A percentile compares a stretch with the other conserved stretches of the same genome.
These are phyloP conservation scores for Protodeltote pygarga DNA, from an alignment of 2,888 invertebrate genomes.

Conservation along the genomic window DNA sequence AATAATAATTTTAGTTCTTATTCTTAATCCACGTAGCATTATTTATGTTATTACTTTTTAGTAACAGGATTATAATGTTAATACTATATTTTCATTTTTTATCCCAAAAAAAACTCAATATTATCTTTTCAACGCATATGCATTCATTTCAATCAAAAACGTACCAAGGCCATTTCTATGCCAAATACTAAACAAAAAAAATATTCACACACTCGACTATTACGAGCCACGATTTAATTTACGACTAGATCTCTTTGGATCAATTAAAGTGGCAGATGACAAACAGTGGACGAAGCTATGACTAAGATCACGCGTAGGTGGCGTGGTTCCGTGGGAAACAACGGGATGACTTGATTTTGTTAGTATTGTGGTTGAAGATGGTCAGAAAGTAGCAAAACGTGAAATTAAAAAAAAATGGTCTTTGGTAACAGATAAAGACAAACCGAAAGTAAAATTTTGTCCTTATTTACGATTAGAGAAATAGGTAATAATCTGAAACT, in stretches of 20 bases:
- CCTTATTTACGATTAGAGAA: no score
- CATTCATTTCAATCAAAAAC: slow-evolving; percentile 28
- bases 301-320: slow-evolving; percentile 80
- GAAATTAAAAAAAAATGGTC: no score
- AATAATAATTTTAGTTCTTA: no score
- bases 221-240: slow-evolving; percentile 82
- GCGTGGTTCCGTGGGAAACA: slow-evolving; percentile 76
- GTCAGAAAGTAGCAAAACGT: no score
- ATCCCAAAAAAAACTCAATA: no score
- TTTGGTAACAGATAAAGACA: no score
- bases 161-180: slow-evolving; percentile 58
- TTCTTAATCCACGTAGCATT: no score
- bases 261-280: slow-evolving; percentile 84
- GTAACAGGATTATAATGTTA: no score
- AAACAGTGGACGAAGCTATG: slow-evolving; percentile 65
- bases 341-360: slow-evolving; percentile 57
- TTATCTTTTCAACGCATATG: slow-evolving; percentile 30
- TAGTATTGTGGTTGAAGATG: slow-evolving; percentile 21
- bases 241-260: slow-evolving; percentile 78
- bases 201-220: slow-evolving; percentile 68
- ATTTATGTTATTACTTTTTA: no score
- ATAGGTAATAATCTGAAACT: no score
- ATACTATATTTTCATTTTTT: no score
- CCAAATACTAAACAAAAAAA: slow-evolving; percentile 51
- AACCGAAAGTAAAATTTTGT: no score